Evolutionary conservation across 2,888 invertebrate genomes (phyloP).

Genomic region (Protodeltote pygarga): DNA sequence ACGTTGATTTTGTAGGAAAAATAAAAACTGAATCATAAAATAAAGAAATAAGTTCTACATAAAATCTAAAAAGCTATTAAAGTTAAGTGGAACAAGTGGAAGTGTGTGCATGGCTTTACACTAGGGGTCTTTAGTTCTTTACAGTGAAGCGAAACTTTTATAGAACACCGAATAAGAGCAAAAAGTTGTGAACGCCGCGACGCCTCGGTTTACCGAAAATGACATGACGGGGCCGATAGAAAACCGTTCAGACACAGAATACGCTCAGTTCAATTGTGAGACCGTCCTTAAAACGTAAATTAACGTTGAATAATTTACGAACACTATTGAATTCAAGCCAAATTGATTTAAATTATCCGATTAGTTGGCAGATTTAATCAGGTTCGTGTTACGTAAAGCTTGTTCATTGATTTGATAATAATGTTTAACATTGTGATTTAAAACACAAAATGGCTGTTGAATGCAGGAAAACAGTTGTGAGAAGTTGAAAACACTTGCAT

Average conservation of each 20-base stretch:
- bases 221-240: constrained; percentile 45
- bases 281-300: constrained; percentile 21
- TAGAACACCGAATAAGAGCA: constrained; percentile 49
- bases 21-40: too few relatives aligned
- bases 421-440: constrained; percentile 20
- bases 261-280: constrained; percentile 16
- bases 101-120: constrained; percentile 34
- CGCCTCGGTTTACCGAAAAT: constrained; percentile 48
- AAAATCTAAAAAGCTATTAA: constrained; percentile 1
- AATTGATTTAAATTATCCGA: constrained; percentile 45
- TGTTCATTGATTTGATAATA: constrained; percentile 45
- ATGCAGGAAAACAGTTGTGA: constrained; percentile 13
- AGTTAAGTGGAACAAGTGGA: neutral
- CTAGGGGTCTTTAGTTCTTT: constrained; percentile 35
- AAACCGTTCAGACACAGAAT: constrained; percentile 16
- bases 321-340: constrained; percentile 34
- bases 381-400: constrained; percentile 33
- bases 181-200: constrained; percentile 42
- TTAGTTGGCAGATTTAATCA: constrained; percentile 44
- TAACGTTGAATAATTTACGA: constrained; percentile 36
- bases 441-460: constrained; percentile 16
- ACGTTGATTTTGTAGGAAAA: too few relatives aligned
- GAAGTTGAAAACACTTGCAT: constrained; percentile 35
- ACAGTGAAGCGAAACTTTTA: constrained; percentile 52
- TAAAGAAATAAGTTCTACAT: too few relatives aligned